Evolutionary conservation across 2,797 vertebrate genomes (phyloP).

Genomic region (Urosaurus nigricauda): DNA sequence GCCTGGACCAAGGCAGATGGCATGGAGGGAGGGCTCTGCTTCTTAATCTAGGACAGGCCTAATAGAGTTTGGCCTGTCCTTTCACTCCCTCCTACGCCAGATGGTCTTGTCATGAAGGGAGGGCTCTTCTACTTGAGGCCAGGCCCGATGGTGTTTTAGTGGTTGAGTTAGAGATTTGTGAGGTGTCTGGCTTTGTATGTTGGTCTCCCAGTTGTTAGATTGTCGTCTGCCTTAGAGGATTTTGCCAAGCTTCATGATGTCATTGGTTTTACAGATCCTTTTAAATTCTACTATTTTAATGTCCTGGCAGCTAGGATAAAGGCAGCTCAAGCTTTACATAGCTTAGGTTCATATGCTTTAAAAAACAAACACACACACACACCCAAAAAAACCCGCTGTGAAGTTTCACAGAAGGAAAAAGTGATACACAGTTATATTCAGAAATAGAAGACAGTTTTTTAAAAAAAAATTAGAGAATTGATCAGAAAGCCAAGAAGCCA

Average conservation of each 20-base stretch:
- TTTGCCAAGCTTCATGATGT: background rate
- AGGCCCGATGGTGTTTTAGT: too few relatives aligned
- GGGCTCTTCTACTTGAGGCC: too few relatives aligned
- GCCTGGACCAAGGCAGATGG: too few relatives aligned
- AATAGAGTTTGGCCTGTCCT: too few relatives aligned
- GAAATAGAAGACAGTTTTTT: background rate
- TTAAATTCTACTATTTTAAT: background rate
- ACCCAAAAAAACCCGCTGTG: rapidly evolving
- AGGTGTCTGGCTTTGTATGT: background rate
- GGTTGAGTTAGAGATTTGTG: background rate
- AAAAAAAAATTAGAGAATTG: background rate
- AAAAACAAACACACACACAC: background rate
- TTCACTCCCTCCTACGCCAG: too few relatives aligned
- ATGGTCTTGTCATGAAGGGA: too few relatives aligned
- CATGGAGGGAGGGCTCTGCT: too few relatives aligned
- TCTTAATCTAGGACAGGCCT: too few relatives aligned
- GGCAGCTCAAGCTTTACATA: rapidly evolving
- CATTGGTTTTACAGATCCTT: background rate
- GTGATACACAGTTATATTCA: background rate
- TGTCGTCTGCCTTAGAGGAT: background rate
- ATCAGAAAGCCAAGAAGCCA: background rate
- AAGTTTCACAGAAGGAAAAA: background rate
- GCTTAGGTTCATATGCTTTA: rapidly evolving
- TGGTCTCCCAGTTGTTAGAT: background rate
- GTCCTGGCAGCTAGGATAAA: background rate